Evolutionary conservation across 1,140 invertebrate genomes (phyloP), one percentile per base, ranked within the genome.

Genomic region (Drosophila pseudoananassae): DNA sequence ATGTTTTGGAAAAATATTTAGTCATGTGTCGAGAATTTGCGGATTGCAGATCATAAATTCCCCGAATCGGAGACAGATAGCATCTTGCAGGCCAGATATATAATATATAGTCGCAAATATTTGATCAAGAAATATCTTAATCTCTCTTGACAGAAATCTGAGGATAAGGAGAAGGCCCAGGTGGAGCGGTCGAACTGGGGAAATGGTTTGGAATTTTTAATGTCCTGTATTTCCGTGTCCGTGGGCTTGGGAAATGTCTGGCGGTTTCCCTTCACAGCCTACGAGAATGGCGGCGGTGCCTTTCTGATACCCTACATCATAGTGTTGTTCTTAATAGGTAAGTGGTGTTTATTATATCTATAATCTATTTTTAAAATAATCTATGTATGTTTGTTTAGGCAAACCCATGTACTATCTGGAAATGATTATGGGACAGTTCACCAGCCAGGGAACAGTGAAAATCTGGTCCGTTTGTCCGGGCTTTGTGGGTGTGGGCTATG

Each of bases 221-320:
- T 98, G 93, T 97, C 97, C 1, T 97, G 97, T 82, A 96, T 98
- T 52, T 95, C 97, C 29, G 96, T 97, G 60, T 97, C 97, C 0
- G 96, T 98, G 3, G 97, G 97, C 1, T 92, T 98, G 25, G 97
- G 97, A 14, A 92, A 92, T 45, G 74, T 92, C 25, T 92, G 90
- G 91, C 47, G 91, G 17, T 98, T 98, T 92, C 97, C 97, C 0
- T 98, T 97, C 78, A 94, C 95, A 1, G 96, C 96, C 23, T 97
- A 96, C 80, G 94, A 96, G 76, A 97, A 97, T 87, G 96, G 97
- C 5, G 96, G 91, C 3, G 91, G 91, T 6, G 91, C 91, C 1
- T 98, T 98, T 83, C 92, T 98, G 0, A 95, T 98, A 56, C 97
- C 97, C 0, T 98, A 98, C 88, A 94, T 96, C 10, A 94, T 98